Base-by-base conservation (phyloP, 2,888 invertebrate genomes). In the Lepidochitona cinerea region DNA sequence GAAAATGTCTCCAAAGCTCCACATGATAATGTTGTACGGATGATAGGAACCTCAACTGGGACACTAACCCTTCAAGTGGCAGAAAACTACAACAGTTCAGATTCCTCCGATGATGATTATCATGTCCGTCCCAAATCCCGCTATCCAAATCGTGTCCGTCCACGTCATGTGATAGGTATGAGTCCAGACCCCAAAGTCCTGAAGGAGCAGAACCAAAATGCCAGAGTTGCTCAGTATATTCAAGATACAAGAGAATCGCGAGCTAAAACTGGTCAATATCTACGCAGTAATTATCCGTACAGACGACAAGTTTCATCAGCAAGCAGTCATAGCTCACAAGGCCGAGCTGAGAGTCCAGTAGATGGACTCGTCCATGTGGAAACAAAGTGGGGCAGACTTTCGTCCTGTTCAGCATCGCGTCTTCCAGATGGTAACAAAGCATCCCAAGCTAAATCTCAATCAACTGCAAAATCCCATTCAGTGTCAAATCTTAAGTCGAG, bases 1-100 rank as follows among this genome's bases (percentile, higher is more conserved):
- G 94, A 95, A 71, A 96, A 95, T 88, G 97, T 98, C 12, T 95
- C 96, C n/a, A 94, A 96, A 89, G 93, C 95, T 74, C 95, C 96
- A 0, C 98, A 98, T 89, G 97, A 97, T 87, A 95, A 97, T 41
- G 97, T 98, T 1, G 98, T 97, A 0, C 93, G 95, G 78, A 92
- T 97, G 71, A 97, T 98, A 77, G 97, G 97, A 0, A 94, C 94
- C 72, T 96, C 96, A 14, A 94, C 94, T 32, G 96, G 96, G 1
- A 82, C 85, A 1, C 75, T 88, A n/a, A 83, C 83, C 6, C 80
- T 88, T 18, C 88, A 88, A 74, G 86, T 81, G 23, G 88, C 87
- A 0, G 89, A 89, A 74, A 89, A 95, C 87, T 95, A 95, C 88
- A 95, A 95, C 78, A 87, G 85, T 85, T 95, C 95, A 0, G 96